Evolutionary conservation across 2,113 vertebrate genomes (phyloP).

Genomic region (Chloroceryle aenea): DNA sequence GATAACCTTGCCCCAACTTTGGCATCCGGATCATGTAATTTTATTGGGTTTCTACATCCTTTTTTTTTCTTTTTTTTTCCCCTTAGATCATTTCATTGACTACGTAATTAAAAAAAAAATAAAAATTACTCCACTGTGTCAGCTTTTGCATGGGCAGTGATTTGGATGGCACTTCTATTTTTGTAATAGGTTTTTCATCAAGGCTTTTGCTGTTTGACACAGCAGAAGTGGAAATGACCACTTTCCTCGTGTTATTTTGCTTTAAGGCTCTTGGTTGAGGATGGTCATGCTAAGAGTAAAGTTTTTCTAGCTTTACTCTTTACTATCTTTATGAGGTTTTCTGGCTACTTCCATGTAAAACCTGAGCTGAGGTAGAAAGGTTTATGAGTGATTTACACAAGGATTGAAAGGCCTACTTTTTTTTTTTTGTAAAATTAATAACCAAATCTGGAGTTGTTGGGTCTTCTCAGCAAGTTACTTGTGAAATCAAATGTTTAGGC

Average conservation of each 20-base stretch:
- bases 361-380: not conserved
- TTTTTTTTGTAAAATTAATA: not conserved
- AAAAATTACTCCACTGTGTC: not conserved
- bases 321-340: too few species aligned
- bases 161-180: not conserved
- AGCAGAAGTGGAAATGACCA: not conserved
- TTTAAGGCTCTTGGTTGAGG: not conserved
- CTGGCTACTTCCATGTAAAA: not conserved
- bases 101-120: not conserved
- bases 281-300: not conserved
- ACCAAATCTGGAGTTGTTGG: not conserved
- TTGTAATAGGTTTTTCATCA: not conserved
- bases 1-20: not conserved
- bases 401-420: not conserved
- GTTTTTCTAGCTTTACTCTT: not conserved
- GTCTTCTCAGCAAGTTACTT: not conserved
- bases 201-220: not conserved
- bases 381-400: not conserved
- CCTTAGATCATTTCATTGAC: not conserved
- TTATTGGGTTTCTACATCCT: not conserved
- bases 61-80: not conserved
- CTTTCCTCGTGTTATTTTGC: not conserved
- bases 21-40: not conserved
- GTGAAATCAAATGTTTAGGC: slow-evolving; percentile 17
- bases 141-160: not conserved